These are phyloP conservation scores for Sphaeramia orbicularis DNA, from an alignment of 2,797 vertebrate genomes.

Conservation along the genomic window DNA sequence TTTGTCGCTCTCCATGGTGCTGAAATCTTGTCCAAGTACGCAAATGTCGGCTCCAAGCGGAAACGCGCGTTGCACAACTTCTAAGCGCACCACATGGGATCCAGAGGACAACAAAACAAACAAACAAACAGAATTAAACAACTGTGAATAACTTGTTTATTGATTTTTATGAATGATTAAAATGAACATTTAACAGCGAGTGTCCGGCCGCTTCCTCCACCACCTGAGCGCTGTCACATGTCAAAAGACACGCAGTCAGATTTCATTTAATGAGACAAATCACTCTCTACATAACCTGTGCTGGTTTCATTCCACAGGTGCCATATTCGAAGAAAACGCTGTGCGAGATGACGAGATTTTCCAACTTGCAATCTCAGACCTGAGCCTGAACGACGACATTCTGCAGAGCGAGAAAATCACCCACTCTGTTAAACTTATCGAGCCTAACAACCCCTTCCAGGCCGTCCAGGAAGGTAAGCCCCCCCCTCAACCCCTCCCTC, in stretches of 20 bases:
- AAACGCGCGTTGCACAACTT: too few species aligned
- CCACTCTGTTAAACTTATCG: constrained; percentile 98
- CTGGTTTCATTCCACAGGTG: constrained; percentile 85
- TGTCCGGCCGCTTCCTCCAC: not conserved
- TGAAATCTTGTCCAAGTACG: constrained; percentile 34
- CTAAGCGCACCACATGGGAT: too few species aligned
- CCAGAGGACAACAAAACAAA: too few species aligned
- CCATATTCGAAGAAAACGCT: constrained; percentile 98
- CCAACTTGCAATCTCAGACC: constrained; percentile 96
- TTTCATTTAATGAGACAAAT: too few species aligned
- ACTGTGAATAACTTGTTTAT: too few species aligned
- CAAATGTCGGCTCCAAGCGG: too few species aligned
- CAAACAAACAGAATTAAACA: too few species aligned
- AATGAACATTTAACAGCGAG: too few species aligned
- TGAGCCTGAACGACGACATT: constrained; percentile 98
- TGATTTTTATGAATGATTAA: too few species aligned
- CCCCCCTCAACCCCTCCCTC: not conserved
- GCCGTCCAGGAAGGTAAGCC: constrained; percentile 97
- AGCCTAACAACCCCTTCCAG: constrained; percentile 98
- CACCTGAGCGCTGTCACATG: not conserved
- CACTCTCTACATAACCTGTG: constrained; percentile 3
- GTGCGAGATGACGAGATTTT: constrained; percentile 97
- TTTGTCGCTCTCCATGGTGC: constrained; percentile 62
- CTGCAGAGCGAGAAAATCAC: constrained; percentile 99
- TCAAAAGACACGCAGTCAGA: too few species aligned